A percentile compares a stretch with the other conserved stretches of the same genome.
phyloP scores from a whole-genome alignment of 2,113 vertebrate genomes.

The Astatotilapia flaviijosephi region DNA sequence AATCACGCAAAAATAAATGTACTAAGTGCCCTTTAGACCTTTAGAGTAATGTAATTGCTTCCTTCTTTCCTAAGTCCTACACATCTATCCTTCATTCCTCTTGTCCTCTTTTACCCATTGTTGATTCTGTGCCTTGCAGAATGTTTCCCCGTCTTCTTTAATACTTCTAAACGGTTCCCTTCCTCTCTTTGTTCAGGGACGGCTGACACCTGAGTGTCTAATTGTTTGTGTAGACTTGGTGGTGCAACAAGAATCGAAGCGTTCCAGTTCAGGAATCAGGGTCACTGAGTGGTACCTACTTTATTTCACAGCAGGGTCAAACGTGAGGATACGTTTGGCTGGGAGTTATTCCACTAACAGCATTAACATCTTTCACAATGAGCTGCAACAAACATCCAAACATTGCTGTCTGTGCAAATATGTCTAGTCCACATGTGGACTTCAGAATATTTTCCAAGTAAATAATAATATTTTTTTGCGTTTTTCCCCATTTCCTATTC shows the following conservation, averaged over 20 bases:
- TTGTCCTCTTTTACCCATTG: background rate
- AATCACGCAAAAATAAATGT: background rate
- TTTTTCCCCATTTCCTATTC: background rate
- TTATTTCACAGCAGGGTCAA: background rate
- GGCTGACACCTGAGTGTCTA: slow-evolving; percentile 5
- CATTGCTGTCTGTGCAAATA: background rate
- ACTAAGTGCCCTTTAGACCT: background rate
- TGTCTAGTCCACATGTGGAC: fast-evolving
- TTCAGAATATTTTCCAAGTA: background rate
- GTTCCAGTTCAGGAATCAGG: background rate
- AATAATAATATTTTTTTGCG: fast-evolving
- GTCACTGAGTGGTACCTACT: background rate
- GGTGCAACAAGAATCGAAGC: background rate
- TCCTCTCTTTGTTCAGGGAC: background rate
- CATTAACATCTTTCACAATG: background rate
- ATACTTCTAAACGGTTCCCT: background rate
- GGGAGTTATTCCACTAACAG: background rate
- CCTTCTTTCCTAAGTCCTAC: background rate
- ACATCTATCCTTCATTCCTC: background rate
- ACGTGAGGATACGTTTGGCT: background rate
- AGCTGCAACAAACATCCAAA: background rate
- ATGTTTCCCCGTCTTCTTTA: background rate
- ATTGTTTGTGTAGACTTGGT: background rate
- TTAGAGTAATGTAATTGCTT: background rate
- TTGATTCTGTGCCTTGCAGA: fast-evolving